A percentile compares a stretch with the other conserved stretches of the same genome.
Evolutionary conservation across 2,888 invertebrate genomes (phyloP).

Genomic region (Tiliacea aurago): DNA sequence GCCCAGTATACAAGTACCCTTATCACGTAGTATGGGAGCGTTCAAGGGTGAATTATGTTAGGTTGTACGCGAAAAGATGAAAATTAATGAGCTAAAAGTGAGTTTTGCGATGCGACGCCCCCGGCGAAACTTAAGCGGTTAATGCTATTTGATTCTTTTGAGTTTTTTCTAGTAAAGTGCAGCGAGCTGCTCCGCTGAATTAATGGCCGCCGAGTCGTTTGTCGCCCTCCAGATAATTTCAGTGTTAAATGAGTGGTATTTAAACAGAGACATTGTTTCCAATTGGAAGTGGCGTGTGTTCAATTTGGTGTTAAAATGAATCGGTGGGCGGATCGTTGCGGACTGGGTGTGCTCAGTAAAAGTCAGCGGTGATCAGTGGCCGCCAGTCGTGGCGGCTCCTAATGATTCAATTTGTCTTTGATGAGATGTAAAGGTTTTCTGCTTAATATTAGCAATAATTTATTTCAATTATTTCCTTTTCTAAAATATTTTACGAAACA

Average conservation of each 20-base stretch:
- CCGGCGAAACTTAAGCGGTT: constrained; percentile 77
- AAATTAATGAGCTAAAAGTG: constrained; percentile 90
- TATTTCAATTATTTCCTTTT: neutral
- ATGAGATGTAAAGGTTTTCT: constrained; percentile 33
- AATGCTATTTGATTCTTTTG: constrained; percentile 81
- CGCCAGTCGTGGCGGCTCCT: constrained; percentile 6
- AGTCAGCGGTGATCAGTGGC: constrained; percentile 47
- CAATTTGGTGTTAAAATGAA: constrained; percentile 68
- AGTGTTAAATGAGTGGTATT: constrained; percentile 75
- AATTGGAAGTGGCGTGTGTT: constrained; percentile 66
- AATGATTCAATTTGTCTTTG: constrained; percentile 52
- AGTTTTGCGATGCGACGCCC: constrained; percentile 75
- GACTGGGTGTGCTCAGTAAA: constrained; percentile 45
- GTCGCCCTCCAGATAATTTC: constrained; percentile 75
- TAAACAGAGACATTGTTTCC: constrained; percentile 75
- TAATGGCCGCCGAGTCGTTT: constrained; percentile 76
- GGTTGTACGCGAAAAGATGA: constrained; percentile 87
- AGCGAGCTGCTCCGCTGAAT: constrained; percentile 70
- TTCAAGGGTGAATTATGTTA: constrained; percentile 89
- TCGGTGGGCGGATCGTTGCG: constrained; percentile 19
- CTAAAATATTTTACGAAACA: constrained; percentile 3
- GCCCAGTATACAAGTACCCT: constrained; percentile 84
- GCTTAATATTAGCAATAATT: neutral
- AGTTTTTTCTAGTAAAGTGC: constrained; percentile 72
- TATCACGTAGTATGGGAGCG: constrained; percentile 88